Evolutionary conservation across 1,140 invertebrate species (phyloP), one percentile per base, ranked within the genome.

Genomic region (Scaptomyza montana): DNA sequence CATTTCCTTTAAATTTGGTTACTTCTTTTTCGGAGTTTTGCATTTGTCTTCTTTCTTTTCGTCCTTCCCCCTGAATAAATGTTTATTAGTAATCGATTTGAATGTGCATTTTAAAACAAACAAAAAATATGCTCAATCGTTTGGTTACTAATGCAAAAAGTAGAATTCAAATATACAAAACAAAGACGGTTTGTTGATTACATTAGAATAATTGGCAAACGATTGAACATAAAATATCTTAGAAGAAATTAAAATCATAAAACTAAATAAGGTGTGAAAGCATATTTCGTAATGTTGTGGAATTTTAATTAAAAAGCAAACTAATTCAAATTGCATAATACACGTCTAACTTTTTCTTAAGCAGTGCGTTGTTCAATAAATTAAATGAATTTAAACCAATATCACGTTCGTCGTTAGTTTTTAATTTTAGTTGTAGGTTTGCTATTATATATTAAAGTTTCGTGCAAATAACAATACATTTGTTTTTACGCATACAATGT

Each of bases 271-370:
- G 21, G 50, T 43, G 36, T 5, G n/a, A n/a, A 43, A 43, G 12
- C 39, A n/a, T 5, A 43, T n/a, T 43, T 74, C 19, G 21, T 55
- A 50, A 67, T 43, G 65, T 55, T 56, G 46, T 77, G 63, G 55
- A 67, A 50, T 75, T 78, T 85, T 87, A 73, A 87, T 82, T 76
- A 69, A 69, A 25, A 79, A 56, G 76, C 67, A 87, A 81, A 81
- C 36, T 59, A 74, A 39, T 70, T 66, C 73, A 67, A 78, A 86
- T 78, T 73, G 82, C 78, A 77, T 87, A 87, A 87, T 89, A 87
- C 84, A 86, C 75, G 50, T 66, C 64, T 59, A 64, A 65, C 76
- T 65, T 77, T 77, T 77, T 77, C 62, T 43, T 13, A 78, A 81
- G 81, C 81, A 69, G 82, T 49, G 68, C 47, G 46, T 43, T 41